Conservation (phyloP, 2,113 vertebrate species). For the Ctenodactylus gundi region DNA sequence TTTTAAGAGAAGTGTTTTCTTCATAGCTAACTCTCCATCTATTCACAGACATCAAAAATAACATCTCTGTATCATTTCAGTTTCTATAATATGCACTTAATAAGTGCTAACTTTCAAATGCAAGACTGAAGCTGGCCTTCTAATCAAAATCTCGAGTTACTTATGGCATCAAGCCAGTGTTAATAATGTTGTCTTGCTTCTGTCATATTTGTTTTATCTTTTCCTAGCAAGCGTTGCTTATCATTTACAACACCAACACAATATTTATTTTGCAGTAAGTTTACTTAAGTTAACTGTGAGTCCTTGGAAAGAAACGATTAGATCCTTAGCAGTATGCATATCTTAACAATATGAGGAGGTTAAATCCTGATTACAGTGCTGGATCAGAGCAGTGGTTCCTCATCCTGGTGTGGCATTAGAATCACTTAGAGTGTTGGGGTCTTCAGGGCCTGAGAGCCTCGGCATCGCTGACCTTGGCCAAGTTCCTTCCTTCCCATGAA, state of each 20-base stretch:
- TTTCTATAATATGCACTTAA: neutral
- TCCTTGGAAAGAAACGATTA: neutral
- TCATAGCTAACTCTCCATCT: neutral
- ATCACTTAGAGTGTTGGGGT: too few relatives aligned
- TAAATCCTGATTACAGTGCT: too few relatives aligned
- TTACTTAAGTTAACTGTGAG: neutral
- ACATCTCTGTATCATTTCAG: neutral
- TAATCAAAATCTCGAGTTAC: neutral
- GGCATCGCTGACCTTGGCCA: too few relatives aligned
- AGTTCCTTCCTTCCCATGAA: too few relatives aligned
- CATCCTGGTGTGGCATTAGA: neutral
- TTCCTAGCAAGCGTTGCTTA: neutral
- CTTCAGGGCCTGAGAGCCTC: too few relatives aligned
- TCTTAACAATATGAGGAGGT: neutral
- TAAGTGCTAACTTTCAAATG: neutral
- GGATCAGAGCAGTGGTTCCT: neutral
- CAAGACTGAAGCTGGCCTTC: neutral
- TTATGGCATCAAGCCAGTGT: neutral
- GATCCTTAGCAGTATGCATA: neutral
- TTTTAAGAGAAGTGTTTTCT: neutral
- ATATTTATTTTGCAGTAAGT: neutral
- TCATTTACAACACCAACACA: neutral
- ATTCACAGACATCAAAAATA: neutral
- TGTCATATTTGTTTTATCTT: neutral
- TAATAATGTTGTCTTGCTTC: neutral